Evolutionary conservation across 2,113 vertebrate species (phyloP).

Genomic region (Gila orcuttii): DNA sequence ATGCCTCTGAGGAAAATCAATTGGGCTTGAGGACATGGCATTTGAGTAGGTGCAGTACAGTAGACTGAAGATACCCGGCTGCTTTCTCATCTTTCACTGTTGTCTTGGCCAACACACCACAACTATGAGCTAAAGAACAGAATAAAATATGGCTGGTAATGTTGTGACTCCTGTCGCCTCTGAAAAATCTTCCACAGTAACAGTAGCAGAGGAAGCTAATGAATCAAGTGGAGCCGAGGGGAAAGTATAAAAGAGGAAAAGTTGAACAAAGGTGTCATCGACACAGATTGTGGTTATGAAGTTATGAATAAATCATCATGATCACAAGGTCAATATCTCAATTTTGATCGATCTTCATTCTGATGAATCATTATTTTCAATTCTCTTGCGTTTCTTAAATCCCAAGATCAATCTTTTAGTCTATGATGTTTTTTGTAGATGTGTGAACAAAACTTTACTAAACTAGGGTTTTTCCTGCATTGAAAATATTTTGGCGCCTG

Average conservation of each 20-base stretch:
- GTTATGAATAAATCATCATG: not conserved
- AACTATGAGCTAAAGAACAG: not conserved
- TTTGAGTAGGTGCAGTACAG: slow-evolving; percentile 29
- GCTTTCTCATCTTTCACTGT: slow-evolving; percentile 36
- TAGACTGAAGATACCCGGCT: slow-evolving; percentile 33
- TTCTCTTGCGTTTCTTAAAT: no score
- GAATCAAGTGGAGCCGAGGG: no score
- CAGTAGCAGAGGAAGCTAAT: not conserved
- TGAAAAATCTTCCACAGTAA: no score
- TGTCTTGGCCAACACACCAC: not conserved
- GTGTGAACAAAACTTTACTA: no score
- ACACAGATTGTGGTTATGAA: not conserved
- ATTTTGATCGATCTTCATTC: no score
- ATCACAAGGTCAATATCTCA: not conserved
- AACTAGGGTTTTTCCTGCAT: no score
- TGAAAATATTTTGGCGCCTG: no score
- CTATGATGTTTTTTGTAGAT: no score
- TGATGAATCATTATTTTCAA: no score
- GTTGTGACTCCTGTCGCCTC: no score
- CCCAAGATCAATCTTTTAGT: no score
- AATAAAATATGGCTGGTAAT: not conserved
- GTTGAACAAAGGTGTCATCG: not conserved
- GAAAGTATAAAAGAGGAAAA: not conserved
- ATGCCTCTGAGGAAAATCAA: slow-evolving; percentile 38
- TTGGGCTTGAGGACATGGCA: slow-evolving; percentile 11